Base-by-base conservation (phyloP, 2,797 vertebrate species). In the Amphiprion clarkii region DNA sequence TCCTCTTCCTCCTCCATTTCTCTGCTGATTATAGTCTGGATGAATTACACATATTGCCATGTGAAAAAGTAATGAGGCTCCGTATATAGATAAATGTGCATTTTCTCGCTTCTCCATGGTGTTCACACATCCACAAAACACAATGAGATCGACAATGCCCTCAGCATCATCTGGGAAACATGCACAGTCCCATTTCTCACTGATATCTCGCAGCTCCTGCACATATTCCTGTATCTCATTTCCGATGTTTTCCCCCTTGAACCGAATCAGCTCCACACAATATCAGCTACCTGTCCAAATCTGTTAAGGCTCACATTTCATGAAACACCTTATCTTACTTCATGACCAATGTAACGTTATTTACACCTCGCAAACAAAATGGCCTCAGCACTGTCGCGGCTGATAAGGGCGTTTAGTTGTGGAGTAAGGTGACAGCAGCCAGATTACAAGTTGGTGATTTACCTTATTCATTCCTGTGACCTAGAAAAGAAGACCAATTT, bases 371-470 rank as follows among this genome's bases (percentile, higher is more conserved):
- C 85, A 85, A 91, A 93, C 89, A 90, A 92, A 94, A 92, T 87
- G 87, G 87, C 87, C 77, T 59, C 70, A 40, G 79, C 77, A 16
- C 85, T 85, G 88, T 83, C 56, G 66, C 74, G 11, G 53, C 82
- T 51, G 90, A 92, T 94, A 93, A 92, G 82, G 54, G 67, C 87
- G 70, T 87, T 82, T 78, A 86, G 84, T 77, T 36, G 55, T 56
- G 88, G 36, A 83, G 81, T 71, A 67, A 85, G 82, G 88, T 90
- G 91, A 93, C 90, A 90, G 89, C 88, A 87, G 80, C 63, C 81
- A 91, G 91, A 93, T 93, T 91, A 92, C 88, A 87, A 86, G 76
- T 76, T 82, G 73, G 82, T 90, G 87, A 93, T 94, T 92, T 91
- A 87, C 88, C 78, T 88, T 87, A 83, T 92, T 92, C 73, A 85